Conservation (phyloP, 2,113 vertebrate species). For the Seriola quinqueradiata region DNA sequence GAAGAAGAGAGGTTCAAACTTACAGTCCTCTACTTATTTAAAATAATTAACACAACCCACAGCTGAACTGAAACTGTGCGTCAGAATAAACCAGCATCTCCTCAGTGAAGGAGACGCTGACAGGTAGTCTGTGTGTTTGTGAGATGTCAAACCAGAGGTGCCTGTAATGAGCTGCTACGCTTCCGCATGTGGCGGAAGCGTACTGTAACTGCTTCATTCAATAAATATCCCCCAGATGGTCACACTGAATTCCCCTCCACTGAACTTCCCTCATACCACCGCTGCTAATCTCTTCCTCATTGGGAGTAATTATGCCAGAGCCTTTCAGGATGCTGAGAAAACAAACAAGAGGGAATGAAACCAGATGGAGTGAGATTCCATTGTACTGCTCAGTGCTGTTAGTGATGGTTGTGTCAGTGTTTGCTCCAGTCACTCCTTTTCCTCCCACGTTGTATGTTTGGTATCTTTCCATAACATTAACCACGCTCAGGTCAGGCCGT, state of each 20-base stretch:
- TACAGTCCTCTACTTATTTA: neutral
- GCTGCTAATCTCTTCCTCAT: conserved; percentile 69
- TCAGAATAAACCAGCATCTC: neutral
- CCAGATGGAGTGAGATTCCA: conserved; percentile 60
- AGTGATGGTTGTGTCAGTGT: neutral
- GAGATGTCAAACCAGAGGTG: conserved; percentile 7
- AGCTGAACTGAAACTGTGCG: neutral
- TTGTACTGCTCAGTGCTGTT: conserved; percentile 13
- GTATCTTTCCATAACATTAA: neutral
- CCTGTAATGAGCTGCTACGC: conserved; percentile 19
- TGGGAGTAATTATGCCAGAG: conserved; percentile 66
- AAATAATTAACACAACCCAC: neutral
- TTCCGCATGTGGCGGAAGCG: conserved; percentile 43
- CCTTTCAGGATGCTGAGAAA: conserved; percentile 71
- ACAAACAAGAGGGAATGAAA: conserved; percentile 66
- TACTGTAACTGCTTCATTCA: conserved; percentile 45
- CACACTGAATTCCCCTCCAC: conserved; percentile 41
- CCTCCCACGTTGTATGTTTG: neutral
- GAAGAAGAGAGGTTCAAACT: conserved; percentile 14
- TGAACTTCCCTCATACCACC: conserved; percentile 60
- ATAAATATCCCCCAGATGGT: conserved; percentile 66
- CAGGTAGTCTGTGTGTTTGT: conserved; percentile 24
- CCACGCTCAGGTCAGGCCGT: neutral
- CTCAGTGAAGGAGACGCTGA: conserved; percentile 7
- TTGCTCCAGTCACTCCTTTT: neutral